Conservation (phyloP, 2,888 invertebrate genomes). For the Fragum whitleyi region DNA sequence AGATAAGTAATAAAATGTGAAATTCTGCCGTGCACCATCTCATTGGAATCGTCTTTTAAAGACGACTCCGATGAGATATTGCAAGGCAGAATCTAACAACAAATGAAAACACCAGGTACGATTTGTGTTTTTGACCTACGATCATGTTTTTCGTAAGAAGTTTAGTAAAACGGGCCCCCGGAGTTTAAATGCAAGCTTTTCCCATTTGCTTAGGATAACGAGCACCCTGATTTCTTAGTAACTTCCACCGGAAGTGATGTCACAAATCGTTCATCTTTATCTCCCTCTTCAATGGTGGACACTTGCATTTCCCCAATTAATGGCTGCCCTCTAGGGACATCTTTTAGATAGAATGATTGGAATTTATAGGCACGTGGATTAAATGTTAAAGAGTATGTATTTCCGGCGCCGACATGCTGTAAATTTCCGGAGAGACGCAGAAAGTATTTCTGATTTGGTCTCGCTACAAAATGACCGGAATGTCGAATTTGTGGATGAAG, state of each 20-base stretch:
- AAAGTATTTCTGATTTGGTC: constrained; percentile 58
- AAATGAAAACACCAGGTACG: too few species aligned
- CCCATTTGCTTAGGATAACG: neutral
- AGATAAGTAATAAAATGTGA: too few species aligned
- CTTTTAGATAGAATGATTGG: constrained; percentile 59
- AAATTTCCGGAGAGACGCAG: constrained; percentile 55
- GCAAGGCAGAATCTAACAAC: too few species aligned
- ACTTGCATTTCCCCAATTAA: constrained; percentile 57
- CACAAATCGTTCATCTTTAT: constrained; percentile 36
- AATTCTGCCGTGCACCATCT: too few species aligned
- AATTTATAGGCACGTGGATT: constrained; percentile 62
- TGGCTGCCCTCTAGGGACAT: constrained; percentile 27
- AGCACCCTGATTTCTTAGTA: constrained; percentile 15
- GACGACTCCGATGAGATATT: too few species aligned
- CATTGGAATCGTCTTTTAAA: too few species aligned
- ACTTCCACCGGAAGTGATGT: constrained; percentile 58
- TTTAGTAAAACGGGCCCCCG: too few species aligned
- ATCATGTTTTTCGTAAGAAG: too few species aligned
- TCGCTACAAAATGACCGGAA: constrained; percentile 62
- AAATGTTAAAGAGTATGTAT: constrained; percentile 37
- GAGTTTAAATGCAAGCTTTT: too few species aligned
- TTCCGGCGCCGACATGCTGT: constrained; percentile 33
- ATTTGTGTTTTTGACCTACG: too few species aligned
- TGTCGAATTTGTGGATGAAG: constrained; percentile 58
- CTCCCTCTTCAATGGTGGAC: constrained; percentile 16